phyloP scores from a whole-genome alignment of 2,797 vertebrate genomes.

The Urocyon cinereoargenteus region DNA sequence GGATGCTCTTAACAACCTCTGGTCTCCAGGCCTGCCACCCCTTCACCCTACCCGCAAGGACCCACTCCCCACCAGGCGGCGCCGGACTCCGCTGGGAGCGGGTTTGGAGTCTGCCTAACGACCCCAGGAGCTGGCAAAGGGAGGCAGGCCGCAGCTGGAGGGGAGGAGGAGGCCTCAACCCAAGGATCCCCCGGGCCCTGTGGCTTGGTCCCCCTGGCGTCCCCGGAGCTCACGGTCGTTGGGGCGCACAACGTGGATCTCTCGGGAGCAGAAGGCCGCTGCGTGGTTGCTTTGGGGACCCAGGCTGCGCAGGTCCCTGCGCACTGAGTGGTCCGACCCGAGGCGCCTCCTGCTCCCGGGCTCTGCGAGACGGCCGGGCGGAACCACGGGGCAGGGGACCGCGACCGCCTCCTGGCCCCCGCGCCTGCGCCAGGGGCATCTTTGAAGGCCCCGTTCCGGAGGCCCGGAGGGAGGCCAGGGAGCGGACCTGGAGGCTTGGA shows the following conservation, averaged over 20 bases:
- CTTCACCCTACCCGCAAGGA: not conserved
- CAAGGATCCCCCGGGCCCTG: not conserved
- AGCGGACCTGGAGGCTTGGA: not conserved
- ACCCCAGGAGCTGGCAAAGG: not conserved
- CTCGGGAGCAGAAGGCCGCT: not conserved
- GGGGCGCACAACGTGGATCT: not conserved
- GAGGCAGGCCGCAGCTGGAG: not conserved
- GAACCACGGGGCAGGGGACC: rapidly evolving
- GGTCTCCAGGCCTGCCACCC: not conserved
- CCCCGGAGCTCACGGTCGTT: not conserved
- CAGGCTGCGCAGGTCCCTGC: not conserved
- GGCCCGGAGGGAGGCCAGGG: not conserved
- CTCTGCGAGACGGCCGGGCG: not conserved
- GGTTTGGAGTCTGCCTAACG: not conserved
- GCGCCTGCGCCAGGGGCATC: not conserved
- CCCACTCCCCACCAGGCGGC: constrained; percentile 7
- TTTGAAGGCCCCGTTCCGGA: not conserved
- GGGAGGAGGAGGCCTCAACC: not conserved
- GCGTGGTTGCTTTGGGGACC: not conserved
- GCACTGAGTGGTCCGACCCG: not conserved
- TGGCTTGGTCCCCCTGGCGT: not conserved
- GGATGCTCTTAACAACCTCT: not conserved
- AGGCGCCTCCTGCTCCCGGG: not conserved
- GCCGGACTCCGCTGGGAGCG: not conserved
- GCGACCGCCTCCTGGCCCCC: rapidly evolving